A percentile compares a stretch with the other conserved stretches of the same genome.
Conservation (phyloP, 2,888 invertebrate genomes). For the Cephus pulcher region DNA sequence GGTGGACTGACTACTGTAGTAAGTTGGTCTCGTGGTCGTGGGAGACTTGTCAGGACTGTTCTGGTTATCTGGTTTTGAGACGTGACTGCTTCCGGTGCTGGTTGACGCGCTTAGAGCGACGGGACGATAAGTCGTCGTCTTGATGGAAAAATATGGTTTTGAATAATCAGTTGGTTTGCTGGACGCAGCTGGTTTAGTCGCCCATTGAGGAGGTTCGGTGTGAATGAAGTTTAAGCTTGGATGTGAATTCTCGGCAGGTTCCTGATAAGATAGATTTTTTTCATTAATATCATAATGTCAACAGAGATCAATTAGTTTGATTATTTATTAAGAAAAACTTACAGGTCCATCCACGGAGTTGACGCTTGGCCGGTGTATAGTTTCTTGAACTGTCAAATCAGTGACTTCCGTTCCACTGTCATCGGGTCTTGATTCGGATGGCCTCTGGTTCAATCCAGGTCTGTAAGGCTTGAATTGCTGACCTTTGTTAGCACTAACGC, state of each 20-base stretch:
- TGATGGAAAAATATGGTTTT: constrained; percentile 55
- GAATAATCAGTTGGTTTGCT: constrained; percentile 49
- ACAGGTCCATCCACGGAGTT: constrained; percentile 53
- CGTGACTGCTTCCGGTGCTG: constrained; percentile 51
- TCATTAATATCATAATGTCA: not conserved
- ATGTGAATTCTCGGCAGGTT: constrained; percentile 43
- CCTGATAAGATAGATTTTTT: constrained; percentile 30
- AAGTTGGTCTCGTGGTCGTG: constrained; percentile 50
- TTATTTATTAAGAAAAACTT: constrained; percentile 23
- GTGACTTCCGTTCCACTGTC: constrained; percentile 45
- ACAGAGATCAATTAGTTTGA: not conserved
- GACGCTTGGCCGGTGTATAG: constrained; percentile 55
- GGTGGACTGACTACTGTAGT: constrained; percentile 45
- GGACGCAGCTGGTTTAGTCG: constrained; percentile 50
- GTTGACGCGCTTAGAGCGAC: constrained; percentile 36
- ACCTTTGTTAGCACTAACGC: constrained; percentile 32
- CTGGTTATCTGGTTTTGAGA: constrained; percentile 47
- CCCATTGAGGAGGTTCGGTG: constrained; percentile 58
- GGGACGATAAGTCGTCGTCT: constrained; percentile 55
- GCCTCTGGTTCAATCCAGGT: constrained; percentile 47
- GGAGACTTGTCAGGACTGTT: constrained; percentile 40
- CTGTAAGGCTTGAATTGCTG: constrained; percentile 44
- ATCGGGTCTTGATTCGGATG: constrained; percentile 50
- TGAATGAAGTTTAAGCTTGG: constrained; percentile 51
- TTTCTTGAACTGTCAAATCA: constrained; percentile 57